Percentiles rank a stretch among this genome's conserved stretches.
Conservation (phyloP, 2,888 invertebrate genomes). For the Agonum fuliginosum region DNA sequence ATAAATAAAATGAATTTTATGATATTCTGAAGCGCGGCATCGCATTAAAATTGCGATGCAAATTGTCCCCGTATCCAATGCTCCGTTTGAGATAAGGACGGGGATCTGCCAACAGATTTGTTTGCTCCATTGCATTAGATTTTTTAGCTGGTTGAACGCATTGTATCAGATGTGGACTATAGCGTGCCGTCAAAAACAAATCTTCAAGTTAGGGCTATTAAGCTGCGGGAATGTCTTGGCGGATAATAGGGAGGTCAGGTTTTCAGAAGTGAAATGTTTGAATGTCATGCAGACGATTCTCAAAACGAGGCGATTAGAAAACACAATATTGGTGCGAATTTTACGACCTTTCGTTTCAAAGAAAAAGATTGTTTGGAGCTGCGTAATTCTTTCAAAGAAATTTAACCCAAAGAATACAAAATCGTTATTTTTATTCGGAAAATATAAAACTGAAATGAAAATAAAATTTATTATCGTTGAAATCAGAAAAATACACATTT, state of each 20-base stretch:
- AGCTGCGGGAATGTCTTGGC: slow-evolving; percentile 6
- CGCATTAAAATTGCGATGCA: slow-evolving; percentile 58
- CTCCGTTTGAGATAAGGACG: slow-evolving; percentile 50
- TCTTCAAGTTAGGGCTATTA: slow-evolving; percentile 31
- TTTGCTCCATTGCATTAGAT: slow-evolving; percentile 43
- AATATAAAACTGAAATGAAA: too few relatives aligned
- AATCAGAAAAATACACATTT: too few relatives aligned
- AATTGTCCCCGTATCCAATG: slow-evolving; percentile 52
- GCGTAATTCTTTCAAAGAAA: too few relatives aligned
- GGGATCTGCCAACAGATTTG: slow-evolving; percentile 15
- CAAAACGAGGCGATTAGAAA: too few relatives aligned
- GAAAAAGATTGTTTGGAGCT: too few relatives aligned
- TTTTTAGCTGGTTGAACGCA: slow-evolving; percentile 43
- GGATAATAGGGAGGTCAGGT: slow-evolving; percentile 1
- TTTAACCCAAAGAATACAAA: too few relatives aligned
- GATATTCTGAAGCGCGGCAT: slow-evolving; percentile 52
- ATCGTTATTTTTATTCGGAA: too few relatives aligned
- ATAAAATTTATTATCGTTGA: too few relatives aligned
- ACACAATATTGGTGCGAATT: too few relatives aligned
- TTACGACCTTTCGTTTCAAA: too few relatives aligned
- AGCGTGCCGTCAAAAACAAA: slow-evolving; percentile 29
- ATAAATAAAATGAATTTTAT: slow-evolving; percentile 60
- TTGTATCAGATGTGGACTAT: slow-evolving; percentile 37
- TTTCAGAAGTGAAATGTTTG: slow-evolving; percentile 6
- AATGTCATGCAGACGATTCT: too few relatives aligned